Base-by-base conservation (phyloP, 1,140 invertebrate genomes). In the Aphis gossypii region DNA sequence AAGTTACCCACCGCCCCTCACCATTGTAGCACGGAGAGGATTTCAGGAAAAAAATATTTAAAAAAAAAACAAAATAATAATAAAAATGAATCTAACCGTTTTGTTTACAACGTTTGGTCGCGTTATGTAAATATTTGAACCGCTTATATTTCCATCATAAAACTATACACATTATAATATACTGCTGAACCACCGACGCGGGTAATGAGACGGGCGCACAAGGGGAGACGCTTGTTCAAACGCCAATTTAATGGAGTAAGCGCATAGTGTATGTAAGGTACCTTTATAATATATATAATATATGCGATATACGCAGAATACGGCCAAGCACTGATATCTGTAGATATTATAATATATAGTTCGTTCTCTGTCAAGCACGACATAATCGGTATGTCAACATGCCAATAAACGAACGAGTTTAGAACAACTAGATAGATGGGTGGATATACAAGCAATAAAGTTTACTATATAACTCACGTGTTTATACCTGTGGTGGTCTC, bases 71-170 rank as follows among this genome's bases (percentile, higher is more conserved):
- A 54, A 89, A 89, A 51, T 54, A 54, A 89, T 54, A 89, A 89
- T 56, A 89, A 89, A 89, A 89, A 89, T 38, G 51, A 89, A 89
- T 89, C 87, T 54, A 89, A 89, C 88, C 48, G 88, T 89, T 89
- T 89, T 89, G 87, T 89, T 89, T 89, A 21, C 87, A 38, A 54
- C 87, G 87, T 89, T 89, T 38, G 87, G 48, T 89, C 48, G 88
- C 88, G 88, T 56, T 38, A 56, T 38, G 88, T 38, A 89, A 89
- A 89, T 89, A 89, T 89, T 89, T 89, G 88, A 89, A 89, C 88
- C 88, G 35, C 35, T 89, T 89, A 89, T 89, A 56, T 89, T 89
- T 89, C 48, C 88, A 54, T 89, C 87, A 25, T 89, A 89, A 54
- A 54, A 54, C n/a, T n/a, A 87, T 44, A n/a, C 41, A 83, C 38